Base-by-base conservation (phyloP, 1,140 invertebrate species). In the Panagrolaimus sp. region DNA sequence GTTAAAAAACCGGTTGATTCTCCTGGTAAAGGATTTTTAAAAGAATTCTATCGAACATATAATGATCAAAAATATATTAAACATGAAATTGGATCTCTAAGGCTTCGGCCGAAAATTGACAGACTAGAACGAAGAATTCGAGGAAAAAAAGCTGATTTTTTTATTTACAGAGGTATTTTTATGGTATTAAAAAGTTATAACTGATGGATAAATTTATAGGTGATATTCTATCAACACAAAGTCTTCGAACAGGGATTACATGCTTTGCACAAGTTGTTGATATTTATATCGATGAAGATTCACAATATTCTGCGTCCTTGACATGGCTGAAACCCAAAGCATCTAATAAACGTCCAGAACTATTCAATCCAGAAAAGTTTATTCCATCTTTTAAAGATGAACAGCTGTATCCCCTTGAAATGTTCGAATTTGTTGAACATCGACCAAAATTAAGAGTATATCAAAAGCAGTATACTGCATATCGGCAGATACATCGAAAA, bases 241-340 rank as follows among this genome's bases (percentile, higher is more conserved):
- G 51, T 20, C 14, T 11, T 25, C 20, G 27, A 16, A 20, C 27
- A 20, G 51, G 27, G 11, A 27, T 57, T 27, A 14, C 13, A 11
- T 25, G 20, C n/a, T 57, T 25, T 57, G 51, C 51, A 14, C 20
- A 25, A 27, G 51, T 27, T 27, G 51, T 11, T 20, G 27, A 57
- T 27, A 25, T 57, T 13, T 57, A n/a, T 16, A 27, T 57, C n/a
- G 51, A 57, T 25, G 51, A 57, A 16, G 51, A 57, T 20, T 57
- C 51, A 0, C 20, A 16, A 13, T 27, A 57, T 25, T 57, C 5
- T 13, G 51, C 27, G 9, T 20, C 51, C 4, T 20, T 57, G 0
- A 27, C 27, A 1, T 57, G 51, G 51, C n/a, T 57, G 51, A 16
- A 16, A 16, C 51, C 51, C 0, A 27, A 25, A 48, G 20, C n/a